Conservation (phyloP, 2,888 invertebrate species). For the Cantharis flavilabris region DNA sequence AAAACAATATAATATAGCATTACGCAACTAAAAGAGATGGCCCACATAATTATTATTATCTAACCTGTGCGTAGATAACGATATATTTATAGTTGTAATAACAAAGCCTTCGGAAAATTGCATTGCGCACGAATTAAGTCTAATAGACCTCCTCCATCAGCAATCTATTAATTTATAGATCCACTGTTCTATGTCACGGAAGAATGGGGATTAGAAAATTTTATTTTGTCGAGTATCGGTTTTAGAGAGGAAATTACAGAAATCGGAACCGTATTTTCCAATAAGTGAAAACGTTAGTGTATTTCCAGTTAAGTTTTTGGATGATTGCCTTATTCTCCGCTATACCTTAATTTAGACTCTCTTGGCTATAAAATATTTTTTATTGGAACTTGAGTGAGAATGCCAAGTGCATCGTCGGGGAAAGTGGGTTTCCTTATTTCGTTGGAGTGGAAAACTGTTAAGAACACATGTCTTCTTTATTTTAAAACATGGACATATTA, state of each 20-base stretch:
- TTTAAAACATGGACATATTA: background rate
- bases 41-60: background rate
- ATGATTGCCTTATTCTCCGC: background rate
- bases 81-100: background rate
- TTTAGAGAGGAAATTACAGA: background rate
- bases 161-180: background rate
- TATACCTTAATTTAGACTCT: background rate
- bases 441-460: background rate
- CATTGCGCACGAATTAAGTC: background rate
- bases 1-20: background rate
- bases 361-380: background rate
- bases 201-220: background rate
- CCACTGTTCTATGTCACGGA: background rate
- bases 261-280: background rate
- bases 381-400: background rate
- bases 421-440: background rate
- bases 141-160: background rate
- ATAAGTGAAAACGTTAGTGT: background rate
- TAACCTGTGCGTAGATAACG: background rate
- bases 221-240: background rate
- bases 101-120: background rate
- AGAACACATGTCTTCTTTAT: background rate
- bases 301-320: background rate
- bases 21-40: background rate
- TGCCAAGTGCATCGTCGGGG: background rate